Percentiles rank a stretch among this genome's conserved stretches.
Conservation (phyloP, 2,888 invertebrate species). For the Rhaphigaster nebulosa region DNA sequence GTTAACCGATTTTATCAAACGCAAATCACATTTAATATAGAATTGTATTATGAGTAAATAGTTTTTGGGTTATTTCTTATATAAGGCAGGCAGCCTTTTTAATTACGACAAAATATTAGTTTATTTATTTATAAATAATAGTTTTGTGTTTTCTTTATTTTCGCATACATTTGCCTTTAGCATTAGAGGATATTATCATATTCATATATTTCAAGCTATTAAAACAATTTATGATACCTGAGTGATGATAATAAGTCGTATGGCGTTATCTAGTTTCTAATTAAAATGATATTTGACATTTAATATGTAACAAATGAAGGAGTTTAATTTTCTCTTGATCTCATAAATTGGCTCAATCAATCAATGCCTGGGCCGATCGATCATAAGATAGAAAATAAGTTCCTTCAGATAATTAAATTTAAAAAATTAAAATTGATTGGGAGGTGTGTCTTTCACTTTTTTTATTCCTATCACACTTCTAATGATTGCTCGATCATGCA, state of each 20-base stretch:
- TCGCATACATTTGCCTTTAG: too few species aligned
- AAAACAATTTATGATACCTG: not conserved
- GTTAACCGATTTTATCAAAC: too few species aligned
- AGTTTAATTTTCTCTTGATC: conserved; percentile 24
- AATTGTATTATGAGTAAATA: too few species aligned
- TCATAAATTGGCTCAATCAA: not conserved
- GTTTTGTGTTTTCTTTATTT: too few species aligned
- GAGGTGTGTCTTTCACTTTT: not conserved
- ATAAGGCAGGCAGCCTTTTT: too few species aligned
- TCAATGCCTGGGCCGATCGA: not conserved
- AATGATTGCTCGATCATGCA: not conserved
- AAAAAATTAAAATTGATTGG: not conserved
- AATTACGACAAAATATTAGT: too few species aligned
- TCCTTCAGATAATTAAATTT: not conserved
- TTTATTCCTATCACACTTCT: not conserved
- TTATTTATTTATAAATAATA: too few species aligned
- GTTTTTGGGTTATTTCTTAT: too few species aligned
- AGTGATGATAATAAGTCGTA: not conserved
- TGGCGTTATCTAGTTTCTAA: not conserved
- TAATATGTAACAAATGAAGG: not conserved
- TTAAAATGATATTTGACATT: conserved; percentile 45
- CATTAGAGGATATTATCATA: not conserved
- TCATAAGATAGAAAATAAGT: not conserved
- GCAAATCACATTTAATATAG: too few species aligned
- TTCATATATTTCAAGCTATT: not conserved